Percentiles rank a stretch among this genome's conserved stretches.
These are phyloP conservation scores for Drosophila ohnishii DNA, from an alignment of 1,140 invertebrate genomes.

Conservation along the genomic window DNA sequence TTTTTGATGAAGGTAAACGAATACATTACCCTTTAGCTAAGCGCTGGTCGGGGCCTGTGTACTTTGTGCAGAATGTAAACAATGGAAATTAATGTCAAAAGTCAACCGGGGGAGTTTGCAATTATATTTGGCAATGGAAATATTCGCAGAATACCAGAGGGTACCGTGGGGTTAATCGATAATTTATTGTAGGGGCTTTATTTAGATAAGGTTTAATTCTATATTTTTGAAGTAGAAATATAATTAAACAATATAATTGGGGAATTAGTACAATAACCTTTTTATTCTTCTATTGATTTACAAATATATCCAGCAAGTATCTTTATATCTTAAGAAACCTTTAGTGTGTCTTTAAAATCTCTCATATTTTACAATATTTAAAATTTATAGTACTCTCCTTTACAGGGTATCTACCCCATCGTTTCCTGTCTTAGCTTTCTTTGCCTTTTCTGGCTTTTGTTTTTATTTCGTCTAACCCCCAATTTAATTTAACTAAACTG, in stretches of 20 bases:
- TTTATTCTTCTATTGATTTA: no score
- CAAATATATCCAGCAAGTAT: not conserved
- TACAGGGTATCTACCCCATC: constrained; percentile 3
- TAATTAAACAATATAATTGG: no score
- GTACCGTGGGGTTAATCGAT: not conserved
- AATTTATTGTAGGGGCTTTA: not conserved
- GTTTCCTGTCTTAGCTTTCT: not conserved
- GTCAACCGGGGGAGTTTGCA: constrained; percentile 12
- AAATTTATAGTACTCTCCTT: not conserved
- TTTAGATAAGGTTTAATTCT: no score
- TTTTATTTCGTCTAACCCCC: constrained; percentile 50
- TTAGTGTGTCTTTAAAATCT: no score
- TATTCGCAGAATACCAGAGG: not conserved
- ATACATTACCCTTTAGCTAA: constrained; percentile 25
- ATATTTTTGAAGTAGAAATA: no score
- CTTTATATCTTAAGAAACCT: no score
- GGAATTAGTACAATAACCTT: no score
- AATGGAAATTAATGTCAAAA: constrained; percentile 22
- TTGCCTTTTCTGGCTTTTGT: constrained; percentile 29
- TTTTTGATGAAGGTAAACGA: constrained; percentile 76
- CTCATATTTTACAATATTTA: not conserved
- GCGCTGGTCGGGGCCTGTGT: constrained; percentile 17
- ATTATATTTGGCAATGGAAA: constrained; percentile 1
- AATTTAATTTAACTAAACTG: constrained; percentile 81
- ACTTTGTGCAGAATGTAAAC: constrained; percentile 22